These are phyloP conservation scores for Rattus rattus DNA, from an alignment of 2,113 vertebrate genomes.

Conservation along the genomic window DNA sequence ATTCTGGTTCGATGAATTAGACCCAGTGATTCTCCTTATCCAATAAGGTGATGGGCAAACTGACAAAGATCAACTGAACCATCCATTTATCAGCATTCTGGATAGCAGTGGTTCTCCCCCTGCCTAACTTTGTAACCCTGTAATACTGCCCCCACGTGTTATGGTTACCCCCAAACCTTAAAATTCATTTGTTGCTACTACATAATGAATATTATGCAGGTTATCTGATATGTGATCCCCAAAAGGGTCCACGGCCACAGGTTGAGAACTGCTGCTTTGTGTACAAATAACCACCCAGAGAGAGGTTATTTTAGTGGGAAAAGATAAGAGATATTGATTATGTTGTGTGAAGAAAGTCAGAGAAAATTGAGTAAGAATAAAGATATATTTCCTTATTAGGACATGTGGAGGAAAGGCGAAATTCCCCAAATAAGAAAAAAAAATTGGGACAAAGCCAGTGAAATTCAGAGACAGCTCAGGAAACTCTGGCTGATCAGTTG, in stretches of 20 bases:
- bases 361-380: slow-evolving; percentile 50
- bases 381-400: slow-evolving; percentile 55
- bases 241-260: background rate
- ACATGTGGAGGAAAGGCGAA: slow-evolving; percentile 52
- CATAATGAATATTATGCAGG: background rate
- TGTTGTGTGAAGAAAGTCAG: slow-evolving; percentile 3
- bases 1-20: background rate
- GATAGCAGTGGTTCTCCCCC: background rate
- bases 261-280: background rate
- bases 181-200: background rate
- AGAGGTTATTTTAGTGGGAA: background rate
- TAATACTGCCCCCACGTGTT: background rate
- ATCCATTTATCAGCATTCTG: background rate
- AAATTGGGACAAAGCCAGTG: slow-evolving; percentile 37
- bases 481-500: slow-evolving; percentile 7
- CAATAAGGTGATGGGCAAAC: background rate
- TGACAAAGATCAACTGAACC: background rate
- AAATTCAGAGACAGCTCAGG: slow-evolving; percentile 18
- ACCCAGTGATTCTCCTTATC: background rate
- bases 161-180: background rate
- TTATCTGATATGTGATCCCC: background rate
- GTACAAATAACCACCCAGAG: background rate
- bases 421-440: slow-evolving; percentile 57
- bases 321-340: background rate
- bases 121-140: background rate